Evolutionary conservation across 2,888 invertebrate species (phyloP), one percentile per base, ranked within the genome.

Genomic region (Aethes cnicana): DNA sequence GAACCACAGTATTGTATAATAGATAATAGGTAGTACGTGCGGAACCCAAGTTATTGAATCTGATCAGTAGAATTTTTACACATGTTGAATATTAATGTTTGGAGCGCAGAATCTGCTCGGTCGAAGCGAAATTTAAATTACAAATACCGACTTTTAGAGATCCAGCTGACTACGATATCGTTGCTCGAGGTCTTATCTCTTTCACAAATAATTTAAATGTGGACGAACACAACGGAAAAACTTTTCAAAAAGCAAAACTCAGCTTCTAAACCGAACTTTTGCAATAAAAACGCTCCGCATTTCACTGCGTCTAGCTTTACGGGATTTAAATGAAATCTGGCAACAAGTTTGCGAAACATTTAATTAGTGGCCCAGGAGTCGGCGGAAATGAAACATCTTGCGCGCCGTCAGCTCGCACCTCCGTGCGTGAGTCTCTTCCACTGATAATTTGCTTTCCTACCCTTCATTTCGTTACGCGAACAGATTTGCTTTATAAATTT

Each of bases 281-380:
- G 71, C 71, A 81, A 81, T 78, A 78, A 79, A 68, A 80, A 70
- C 67, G 69, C 61, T 62, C 61, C 67, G 68, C 66, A 69, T 73
- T 79, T 83, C 79, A 78, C 70, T 74, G 72, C 62, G 58, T 53
- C 58, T 60, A 66, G 66, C 66, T 74, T 77, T 74, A 72, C 64
- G 68, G 68, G 75, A 77, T 79, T 81, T 66, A 74, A 81, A 81
- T 77, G 73, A 77, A 81, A 78, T 76, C 76, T 72, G 72, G 70
- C 65, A 75, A 72, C 74, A 77, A 79, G 72, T 80, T 77, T 68
- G 58, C 66, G 70, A 76, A 79, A 81, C 74, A 77, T 83, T 83
- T 84, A 84, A 84, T 84, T 85, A 83, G 74, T 69, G 66, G 56
- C 55, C 59, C 59, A 69, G 69, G 69, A 72, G 68, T 66, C 58